These are phyloP conservation scores for Leptopilina boulardi DNA, from an alignment of 1,140 invertebrate genomes.

Conservation along the genomic window DNA sequence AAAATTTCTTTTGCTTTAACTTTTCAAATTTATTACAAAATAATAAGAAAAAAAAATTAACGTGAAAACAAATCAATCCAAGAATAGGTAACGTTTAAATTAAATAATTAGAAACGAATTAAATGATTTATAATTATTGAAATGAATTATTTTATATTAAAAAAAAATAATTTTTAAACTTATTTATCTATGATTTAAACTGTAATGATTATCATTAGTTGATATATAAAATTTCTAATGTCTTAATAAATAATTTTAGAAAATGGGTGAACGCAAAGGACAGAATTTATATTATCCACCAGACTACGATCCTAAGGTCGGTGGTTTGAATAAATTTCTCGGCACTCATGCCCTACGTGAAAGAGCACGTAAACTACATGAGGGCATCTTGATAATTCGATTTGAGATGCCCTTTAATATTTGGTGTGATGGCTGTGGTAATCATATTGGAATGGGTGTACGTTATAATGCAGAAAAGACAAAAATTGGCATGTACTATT, in stretches of 20 bases:
- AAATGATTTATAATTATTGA: too few species aligned
- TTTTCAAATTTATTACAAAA: too few species aligned
- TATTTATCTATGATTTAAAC: too few species aligned
- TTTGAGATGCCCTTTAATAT: slow-evolving; percentile 99
- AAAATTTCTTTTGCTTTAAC: too few species aligned
- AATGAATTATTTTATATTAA: too few species aligned
- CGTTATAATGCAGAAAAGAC: slow-evolving; percentile 99
- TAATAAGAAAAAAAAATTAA: too few species aligned
- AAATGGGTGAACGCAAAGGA: slow-evolving; percentile 98
- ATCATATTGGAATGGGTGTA: slow-evolving; percentile 99
- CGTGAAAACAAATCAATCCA: too few species aligned
- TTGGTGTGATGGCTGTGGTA: slow-evolving; percentile 98
- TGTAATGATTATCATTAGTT: too few species aligned
- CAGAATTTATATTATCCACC: slow-evolving; percentile 99
- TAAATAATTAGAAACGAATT: too few species aligned
- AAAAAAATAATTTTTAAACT: too few species aligned
- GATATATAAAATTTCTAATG: too few species aligned
- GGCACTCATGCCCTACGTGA: slow-evolving; percentile 98
- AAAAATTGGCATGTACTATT: slow-evolving; percentile 99
- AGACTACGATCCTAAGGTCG: slow-evolving; percentile 95
- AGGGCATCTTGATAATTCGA: slow-evolving; percentile 98
- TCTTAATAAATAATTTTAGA: neutral
- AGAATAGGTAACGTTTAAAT: too few species aligned
- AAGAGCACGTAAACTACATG: slow-evolving; percentile 93
- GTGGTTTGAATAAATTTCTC: slow-evolving; percentile 94